Conservation (phyloP, 2,888 invertebrate species). For the Hirtodrosophila trivittata region DNA sequence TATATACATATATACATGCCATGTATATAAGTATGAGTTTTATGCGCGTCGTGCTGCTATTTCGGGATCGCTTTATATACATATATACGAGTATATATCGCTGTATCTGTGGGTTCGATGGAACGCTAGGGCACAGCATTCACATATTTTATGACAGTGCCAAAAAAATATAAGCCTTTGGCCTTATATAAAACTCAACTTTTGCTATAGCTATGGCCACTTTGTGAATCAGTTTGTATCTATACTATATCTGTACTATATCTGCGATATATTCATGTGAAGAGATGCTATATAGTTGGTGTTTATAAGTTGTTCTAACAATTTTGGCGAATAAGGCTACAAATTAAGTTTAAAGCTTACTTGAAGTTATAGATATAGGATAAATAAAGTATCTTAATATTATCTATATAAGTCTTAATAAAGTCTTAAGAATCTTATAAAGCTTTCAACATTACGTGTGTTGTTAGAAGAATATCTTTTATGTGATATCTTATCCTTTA, state of each 20-base stretch:
- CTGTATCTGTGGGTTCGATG: slow-evolving; percentile 15
- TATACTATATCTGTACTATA: not conserved
- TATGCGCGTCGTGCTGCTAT: slow-evolving; percentile 49
- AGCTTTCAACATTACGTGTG: too few relatives aligned
- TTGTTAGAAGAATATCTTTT: too few relatives aligned
- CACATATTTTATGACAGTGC: slow-evolving; percentile 45
- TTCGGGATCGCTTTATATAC: slow-evolving; percentile 43
- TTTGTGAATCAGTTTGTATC: not conserved
- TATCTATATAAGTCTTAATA: too few relatives aligned
- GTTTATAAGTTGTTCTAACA: too few relatives aligned
- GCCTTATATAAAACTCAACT: slow-evolving; percentile 1
- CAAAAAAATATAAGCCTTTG: slow-evolving; percentile 33
- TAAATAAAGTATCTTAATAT: too few relatives aligned
- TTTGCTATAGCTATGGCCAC: not conserved
- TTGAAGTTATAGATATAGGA: too few relatives aligned
- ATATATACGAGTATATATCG: slow-evolving; percentile 7
- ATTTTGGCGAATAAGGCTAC: too few relatives aligned
- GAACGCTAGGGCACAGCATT: slow-evolving; percentile 21
- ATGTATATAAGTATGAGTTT: slow-evolving; percentile 18
- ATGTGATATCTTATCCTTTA: too few relatives aligned
- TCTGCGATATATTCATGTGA: not conserved
- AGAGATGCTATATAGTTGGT: not conserved
- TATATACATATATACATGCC: not conserved
- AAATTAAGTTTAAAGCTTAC: too few relatives aligned
- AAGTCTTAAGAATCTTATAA: too few relatives aligned